These are phyloP conservation scores for Morpho achilles DNA, from an alignment of 2,888 invertebrate species.

Conservation along the genomic window DNA sequence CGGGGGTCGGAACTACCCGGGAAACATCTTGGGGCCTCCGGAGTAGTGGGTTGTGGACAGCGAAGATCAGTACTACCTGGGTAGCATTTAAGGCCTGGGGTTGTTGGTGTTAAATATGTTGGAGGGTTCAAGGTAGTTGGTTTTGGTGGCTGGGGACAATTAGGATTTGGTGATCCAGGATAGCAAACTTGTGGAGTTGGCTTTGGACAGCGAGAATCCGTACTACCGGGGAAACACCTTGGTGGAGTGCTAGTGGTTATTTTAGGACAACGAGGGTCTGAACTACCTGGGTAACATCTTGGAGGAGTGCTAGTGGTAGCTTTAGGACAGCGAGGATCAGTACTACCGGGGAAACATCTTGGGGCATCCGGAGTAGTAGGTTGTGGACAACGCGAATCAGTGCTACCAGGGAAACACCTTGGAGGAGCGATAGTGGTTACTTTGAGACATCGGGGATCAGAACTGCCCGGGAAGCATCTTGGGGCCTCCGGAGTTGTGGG, in stretches of 20 bases:
- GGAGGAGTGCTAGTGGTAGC: too few relatives aligned
- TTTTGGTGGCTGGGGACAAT: conserved; percentile 39
- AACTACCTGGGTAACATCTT: too few relatives aligned
- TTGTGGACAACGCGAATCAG: neutral
- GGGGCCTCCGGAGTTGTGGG: too few relatives aligned
- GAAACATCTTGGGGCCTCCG: conserved; percentile 39
- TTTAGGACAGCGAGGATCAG: too few relatives aligned
- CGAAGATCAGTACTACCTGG: conserved; percentile 35
- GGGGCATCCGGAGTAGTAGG: too few relatives aligned
- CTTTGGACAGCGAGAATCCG: conserved; percentile 21
- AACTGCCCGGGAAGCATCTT: too few relatives aligned
- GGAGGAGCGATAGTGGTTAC: too few relatives aligned
- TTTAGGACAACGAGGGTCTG: too few relatives aligned
- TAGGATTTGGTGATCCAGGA: conserved; percentile 36
- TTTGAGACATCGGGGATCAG: too few relatives aligned
- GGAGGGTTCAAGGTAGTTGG: conserved; percentile 31
- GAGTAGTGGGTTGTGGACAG: conserved; percentile 34
- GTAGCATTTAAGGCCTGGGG: conserved; percentile 32
- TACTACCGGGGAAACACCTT: too few relatives aligned
- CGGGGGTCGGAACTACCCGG: conserved; percentile 42
- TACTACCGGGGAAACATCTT: too few relatives aligned
- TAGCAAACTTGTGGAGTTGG: conserved; percentile 35
- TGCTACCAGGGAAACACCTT: conserved; percentile 36
- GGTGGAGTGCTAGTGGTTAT: too few relatives aligned
- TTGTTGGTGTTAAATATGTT: conserved; percentile 32